Evolutionary conservation across 2,888 invertebrate genomes (phyloP), one percentile per base, ranked within the genome.

Genomic region (Branchellion lobata): DNA sequence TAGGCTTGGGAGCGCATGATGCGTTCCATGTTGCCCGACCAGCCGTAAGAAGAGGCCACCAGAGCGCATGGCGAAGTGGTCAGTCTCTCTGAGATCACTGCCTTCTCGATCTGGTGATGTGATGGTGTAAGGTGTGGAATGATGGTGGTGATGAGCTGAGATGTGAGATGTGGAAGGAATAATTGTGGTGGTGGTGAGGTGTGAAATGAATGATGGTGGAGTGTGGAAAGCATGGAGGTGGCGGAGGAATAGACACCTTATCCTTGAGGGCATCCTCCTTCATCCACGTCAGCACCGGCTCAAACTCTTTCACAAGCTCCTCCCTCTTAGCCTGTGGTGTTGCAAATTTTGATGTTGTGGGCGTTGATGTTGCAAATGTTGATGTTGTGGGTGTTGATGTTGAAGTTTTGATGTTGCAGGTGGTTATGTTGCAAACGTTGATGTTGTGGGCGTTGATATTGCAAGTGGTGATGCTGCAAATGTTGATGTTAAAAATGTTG

Each of bases 11-110:
- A 87, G 81, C 86, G 88, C 82, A 97, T 96, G 83, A 98, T 91
- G 75, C 98, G 91, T 90, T 98, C 98, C 98, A 99, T 98, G 89
- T 98, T 98, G 85, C 97, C 98, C 84, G 97, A 96, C 97, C 97
- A 98, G 84, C 97, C 97, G 89, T 95, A 98, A 90, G 94, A 92
- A 81, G 94, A 93, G 83, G 98, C 98, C 73, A 97, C 95, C 77
- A 99, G 90, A 77, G 96, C 98, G 88, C 96, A 96, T 0, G 98
- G 98, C 8, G 97, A 96, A 85, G 92, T 92, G 81, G 92, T 91
- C 80, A 98, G 90, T 80, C 96, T 91, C 84, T 96, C 94, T 1
- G 96, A 96, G 33, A 97, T 90, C 78, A 91, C 90, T 0, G 93
- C 94, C 88, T 94, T 95, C 81, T 91, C 89, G 83, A 94, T 91